Conservation (phyloP, 2,797 vertebrate species). For the Lepus townsendii region DNA sequence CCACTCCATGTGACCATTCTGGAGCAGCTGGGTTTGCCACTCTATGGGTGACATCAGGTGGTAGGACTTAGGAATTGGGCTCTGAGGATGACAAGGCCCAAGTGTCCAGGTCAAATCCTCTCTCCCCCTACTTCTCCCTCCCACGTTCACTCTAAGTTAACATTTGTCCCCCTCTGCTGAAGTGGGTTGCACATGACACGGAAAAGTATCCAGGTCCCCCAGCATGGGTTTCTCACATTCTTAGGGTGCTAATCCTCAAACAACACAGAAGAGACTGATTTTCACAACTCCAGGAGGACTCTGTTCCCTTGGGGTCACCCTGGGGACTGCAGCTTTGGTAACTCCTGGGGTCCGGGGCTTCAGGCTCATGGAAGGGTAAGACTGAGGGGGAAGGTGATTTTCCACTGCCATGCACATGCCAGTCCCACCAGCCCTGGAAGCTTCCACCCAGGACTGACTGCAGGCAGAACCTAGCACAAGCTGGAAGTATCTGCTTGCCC, state of each 20-base stretch:
- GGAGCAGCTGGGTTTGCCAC: too few relatives aligned
- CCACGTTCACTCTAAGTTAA: not conserved
- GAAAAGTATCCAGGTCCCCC: not conserved
- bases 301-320: not conserved
- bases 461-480: not conserved
- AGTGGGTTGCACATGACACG: too few relatives aligned
- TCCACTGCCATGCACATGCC: not conserved
- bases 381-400: not conserved
- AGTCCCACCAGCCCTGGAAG: too few relatives aligned
- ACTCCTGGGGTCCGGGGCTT: not conserved
- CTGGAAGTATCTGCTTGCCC: not conserved
- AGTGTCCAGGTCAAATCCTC: not conserved
- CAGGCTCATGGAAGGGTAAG: not conserved
- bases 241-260: not conserved
- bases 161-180: rapidly evolving
- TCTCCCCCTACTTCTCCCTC: not conserved
- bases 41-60: rapidly evolving
- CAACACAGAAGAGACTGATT: not conserved
- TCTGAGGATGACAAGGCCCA: not conserved
- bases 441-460: not conserved
- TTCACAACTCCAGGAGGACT: rapidly evolving
- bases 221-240: not conserved
- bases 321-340: not conserved
- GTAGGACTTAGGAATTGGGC: too few relatives aligned
- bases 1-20: not conserved